Evolutionary conservation across 2,113 vertebrate genomes (phyloP).

Genomic region (Muntiacus muntjak): DNA sequence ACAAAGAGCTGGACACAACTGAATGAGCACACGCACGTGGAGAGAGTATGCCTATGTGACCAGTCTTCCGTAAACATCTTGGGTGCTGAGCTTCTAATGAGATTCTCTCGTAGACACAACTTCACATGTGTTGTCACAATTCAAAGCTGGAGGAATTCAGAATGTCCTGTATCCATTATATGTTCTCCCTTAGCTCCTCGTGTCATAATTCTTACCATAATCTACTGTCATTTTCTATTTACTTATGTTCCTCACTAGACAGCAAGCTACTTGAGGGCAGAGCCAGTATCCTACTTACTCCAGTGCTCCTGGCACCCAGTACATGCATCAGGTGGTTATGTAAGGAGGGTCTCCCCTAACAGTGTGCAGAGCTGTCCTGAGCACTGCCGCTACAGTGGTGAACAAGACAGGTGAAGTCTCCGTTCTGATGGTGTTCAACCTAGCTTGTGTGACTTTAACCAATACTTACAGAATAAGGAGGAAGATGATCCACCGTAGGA

Average conservation of each 20-base stretch:
- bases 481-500: not conserved
- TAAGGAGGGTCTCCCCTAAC: not conserved
- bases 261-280: not conserved
- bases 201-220: not conserved
- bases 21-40: not conserved
- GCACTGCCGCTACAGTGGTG: not conserved
- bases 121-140: not conserved
- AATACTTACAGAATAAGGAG: not conserved
- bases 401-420: not conserved
- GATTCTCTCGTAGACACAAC: not conserved
- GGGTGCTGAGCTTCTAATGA: not conserved
- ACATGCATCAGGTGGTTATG: not conserved
- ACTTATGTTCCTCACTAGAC: not conserved
- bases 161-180: not conserved
- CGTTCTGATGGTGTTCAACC: not conserved
- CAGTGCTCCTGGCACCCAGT: not conserved
- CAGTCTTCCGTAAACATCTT: not conserved
- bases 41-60: not conserved
- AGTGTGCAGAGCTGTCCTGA: not conserved
- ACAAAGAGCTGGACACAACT: not conserved
- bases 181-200: not conserved
- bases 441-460: not conserved
- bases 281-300: not conserved
- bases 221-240: not conserved
- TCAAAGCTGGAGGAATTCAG: not conserved